A percentile compares a stretch with the other conserved stretches of the same genome.
These are phyloP conservation scores for Zaprionus gabonicus DNA, from an alignment of 1,140 invertebrate genomes.

Conservation along the genomic window DNA sequence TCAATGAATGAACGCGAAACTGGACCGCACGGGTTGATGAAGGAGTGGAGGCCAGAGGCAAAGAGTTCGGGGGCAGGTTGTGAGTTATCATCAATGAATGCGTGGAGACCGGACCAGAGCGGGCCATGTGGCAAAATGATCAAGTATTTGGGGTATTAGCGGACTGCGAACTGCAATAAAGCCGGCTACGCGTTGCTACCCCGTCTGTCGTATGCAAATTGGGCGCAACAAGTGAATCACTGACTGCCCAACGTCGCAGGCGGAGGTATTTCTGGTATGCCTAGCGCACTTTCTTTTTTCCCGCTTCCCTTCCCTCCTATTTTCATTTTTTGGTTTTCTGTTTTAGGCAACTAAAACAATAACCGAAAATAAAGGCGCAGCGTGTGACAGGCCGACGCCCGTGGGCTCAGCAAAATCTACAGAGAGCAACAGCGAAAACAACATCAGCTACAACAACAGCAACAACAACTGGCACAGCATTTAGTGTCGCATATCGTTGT, in stretches of 20 bases:
- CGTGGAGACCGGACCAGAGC: slow-evolving; percentile 17
- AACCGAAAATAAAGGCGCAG: slow-evolving; percentile 81
- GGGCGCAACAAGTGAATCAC: slow-evolving; percentile 69
- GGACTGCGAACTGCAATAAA: slow-evolving; percentile 41
- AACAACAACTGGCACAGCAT: slow-evolving; percentile 63
- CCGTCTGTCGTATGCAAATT: slow-evolving; percentile 63
- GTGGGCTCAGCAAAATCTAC: slow-evolving; percentile 65
- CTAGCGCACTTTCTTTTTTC: slow-evolving; percentile 78
- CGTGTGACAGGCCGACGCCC: slow-evolving; percentile 75
- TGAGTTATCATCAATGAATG: slow-evolving; percentile 63
- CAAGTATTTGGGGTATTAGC: slow-evolving; percentile 32
- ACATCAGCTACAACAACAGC: slow-evolving; percentile 13
- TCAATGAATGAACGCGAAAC: slow-evolving; percentile 75
- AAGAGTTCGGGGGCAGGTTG: slow-evolving; percentile 1
- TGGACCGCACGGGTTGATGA: slow-evolving; percentile 55
- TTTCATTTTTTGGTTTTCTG: slow-evolving; percentile 3
- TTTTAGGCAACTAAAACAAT: slow-evolving; percentile 79
- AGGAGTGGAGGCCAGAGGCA: slow-evolving; percentile 22
- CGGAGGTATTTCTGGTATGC: slow-evolving; percentile 50
- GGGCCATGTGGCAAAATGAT: slow-evolving; percentile 20
- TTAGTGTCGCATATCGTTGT: slow-evolving; percentile 80
- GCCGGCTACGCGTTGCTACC: slow-evolving; percentile 15
- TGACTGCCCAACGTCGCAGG: slow-evolving; percentile 30
- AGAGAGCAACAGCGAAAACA: slow-evolving; percentile 43
- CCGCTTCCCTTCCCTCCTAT: background rate